Base-by-base conservation (phyloP, 2,797 vertebrate genomes). In the Pseudochaenichthys georgianus region DNA sequence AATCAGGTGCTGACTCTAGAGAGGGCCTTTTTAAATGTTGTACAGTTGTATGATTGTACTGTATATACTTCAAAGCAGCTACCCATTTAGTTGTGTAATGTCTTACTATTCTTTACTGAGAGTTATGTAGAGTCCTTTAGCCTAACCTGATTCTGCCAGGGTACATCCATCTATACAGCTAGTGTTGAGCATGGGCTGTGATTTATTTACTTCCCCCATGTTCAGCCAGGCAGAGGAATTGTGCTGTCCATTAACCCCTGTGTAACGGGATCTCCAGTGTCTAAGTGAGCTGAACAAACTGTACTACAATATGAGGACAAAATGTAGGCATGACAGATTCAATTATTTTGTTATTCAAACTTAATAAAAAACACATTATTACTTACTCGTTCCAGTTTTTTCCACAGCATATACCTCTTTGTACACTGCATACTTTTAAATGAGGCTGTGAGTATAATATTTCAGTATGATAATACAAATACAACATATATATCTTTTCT, bases 191-290 rank as follows among this genome's bases (percentile, higher is more conserved):
- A 77, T 34, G 5, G 48, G 41, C 79, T 58, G 42, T 80, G 81
- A 86, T 87, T 88, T 86, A 89, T 85, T 91, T 91, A 89, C 77
- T 89, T 88, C 83, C 86, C 73, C 82, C 65, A 67, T 84, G 88
- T 86, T 87, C 87, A 88, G 7, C 70, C 85, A 85, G 66, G 81
- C 90, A 82, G 69, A 86, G 38, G 76, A 43, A 78, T 51, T 64
- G 46, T 63, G 45, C 68, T 64, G 52, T 47, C 69, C 63, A 82
- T 70, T 19, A 52, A 50, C 38, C 16, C 21, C 62, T 9, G 11
- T 78, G 80, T 73, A 81, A 83, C n/a, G 1, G 52, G 65, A 80
- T 72, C 45, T 67, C 34, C 1, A 6, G 13, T 52, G 55, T 62
- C 70, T 55, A 71, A 76, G 46, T 13, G 63, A 77, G 73, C 48